Conservation (phyloP, 2,113 vertebrate genomes). For the Todiramphus chloris region DNA sequence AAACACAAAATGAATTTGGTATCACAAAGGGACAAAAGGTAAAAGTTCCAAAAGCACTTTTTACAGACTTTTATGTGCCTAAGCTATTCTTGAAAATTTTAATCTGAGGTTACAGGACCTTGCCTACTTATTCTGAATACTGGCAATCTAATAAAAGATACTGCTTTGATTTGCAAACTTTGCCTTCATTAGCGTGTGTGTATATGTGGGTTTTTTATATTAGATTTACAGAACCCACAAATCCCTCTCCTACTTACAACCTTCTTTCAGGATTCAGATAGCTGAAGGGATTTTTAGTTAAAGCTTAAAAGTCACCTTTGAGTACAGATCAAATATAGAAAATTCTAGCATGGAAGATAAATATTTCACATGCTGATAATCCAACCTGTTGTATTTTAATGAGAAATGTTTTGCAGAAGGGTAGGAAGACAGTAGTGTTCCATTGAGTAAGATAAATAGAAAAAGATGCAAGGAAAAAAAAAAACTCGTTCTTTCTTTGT, state of each 20-base stretch:
- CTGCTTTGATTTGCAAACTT: not conserved
- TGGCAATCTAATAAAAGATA: not conserved
- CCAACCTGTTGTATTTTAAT: not conserved
- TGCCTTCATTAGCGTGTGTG: not conserved
- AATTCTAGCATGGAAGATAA: constrained; percentile 10
- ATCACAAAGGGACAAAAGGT: not conserved
- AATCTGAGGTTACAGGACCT: not conserved
- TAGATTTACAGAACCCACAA: not conserved
- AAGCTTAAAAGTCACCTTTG: not conserved
- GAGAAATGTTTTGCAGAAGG: not conserved
- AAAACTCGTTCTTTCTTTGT: not conserved
- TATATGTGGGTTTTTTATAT: not conserved
- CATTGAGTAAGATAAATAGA: not conserved
- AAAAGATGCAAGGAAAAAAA: not conserved
- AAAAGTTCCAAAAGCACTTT: not conserved
- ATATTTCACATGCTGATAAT: constrained; percentile 23
- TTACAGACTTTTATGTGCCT: not conserved
- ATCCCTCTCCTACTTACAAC: not conserved
- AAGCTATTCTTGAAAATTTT: constrained; percentile 4
- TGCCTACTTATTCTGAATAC: not conserved
- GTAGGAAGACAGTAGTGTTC: not conserved
- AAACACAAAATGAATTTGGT: constrained; percentile 4
- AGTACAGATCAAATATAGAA: constrained; percentile 3
- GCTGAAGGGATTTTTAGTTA: constrained; percentile 9
- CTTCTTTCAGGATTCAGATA: not conserved